Evolutionary conservation across 2,797 vertebrate species (phyloP).

Genomic region (Sus cebifrons): DNA sequence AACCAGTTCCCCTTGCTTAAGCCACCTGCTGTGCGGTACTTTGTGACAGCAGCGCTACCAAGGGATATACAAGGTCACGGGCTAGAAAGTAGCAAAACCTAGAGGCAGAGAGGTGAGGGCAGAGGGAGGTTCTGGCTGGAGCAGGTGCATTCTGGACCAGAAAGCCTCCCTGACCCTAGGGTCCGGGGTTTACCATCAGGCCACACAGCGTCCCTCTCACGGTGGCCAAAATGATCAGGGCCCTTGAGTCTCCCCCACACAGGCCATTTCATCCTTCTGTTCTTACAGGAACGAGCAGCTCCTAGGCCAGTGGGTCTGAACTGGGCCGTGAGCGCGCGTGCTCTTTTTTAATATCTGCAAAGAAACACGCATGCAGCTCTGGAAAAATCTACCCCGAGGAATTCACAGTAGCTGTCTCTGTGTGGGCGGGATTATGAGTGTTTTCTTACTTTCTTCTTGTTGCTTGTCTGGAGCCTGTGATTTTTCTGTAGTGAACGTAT

Average conservation of each 20-base stretch:
- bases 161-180: neutral
- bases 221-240: neutral
- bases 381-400: conserved; percentile 66
- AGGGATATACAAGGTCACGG: rapidly evolving
- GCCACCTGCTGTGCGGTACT: rapidly evolving
- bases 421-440: conserved; percentile 76
- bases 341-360: neutral
- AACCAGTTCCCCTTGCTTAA: neutral
- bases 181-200: neutral
- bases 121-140: neutral
- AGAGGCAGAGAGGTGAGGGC: neutral
- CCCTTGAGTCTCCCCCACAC: rapidly evolving
- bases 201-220: rapidly evolving
- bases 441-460: conserved; percentile 81
- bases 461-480: conserved; percentile 78
- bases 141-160: neutral
- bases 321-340: neutral
- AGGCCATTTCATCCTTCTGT: neutral
- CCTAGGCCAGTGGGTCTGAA: neutral
- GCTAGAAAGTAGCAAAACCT: neutral
- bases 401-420: conserved; percentile 64
- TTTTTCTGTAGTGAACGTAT: conserved; percentile 75
- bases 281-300: rapidly evolving
- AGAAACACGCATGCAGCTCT: conserved; percentile 60
- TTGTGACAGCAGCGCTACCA: rapidly evolving